Evolutionary conservation across 2,113 vertebrate species (phyloP), one percentile per base, ranked within the genome.

Genomic region (Vicugna pacos): DNA sequence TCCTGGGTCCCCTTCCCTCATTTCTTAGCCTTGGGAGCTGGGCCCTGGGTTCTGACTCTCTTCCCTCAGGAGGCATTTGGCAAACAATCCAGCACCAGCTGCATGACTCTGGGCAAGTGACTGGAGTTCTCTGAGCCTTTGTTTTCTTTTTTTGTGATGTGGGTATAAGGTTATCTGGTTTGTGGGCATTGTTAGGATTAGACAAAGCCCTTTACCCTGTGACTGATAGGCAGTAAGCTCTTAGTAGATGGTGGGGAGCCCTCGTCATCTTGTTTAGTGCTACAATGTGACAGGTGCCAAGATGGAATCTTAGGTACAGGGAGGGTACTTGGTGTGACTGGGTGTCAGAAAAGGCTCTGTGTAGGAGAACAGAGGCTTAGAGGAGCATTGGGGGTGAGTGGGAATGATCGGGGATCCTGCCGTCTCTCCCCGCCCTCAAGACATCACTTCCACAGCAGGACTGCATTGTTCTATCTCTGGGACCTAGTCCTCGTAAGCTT

Each of bases 201-300:
- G 69, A 95, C 79, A 93, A 96, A 97, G 65, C 56, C 82, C n/a
- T 94, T 96, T 81, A 52, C 54, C 54, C 67, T 76, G 22, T 81
- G 79, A 70, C 69, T 95, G 70, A 62, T 26, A 58, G 54, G 60
- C 12, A 54, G 28, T 65, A 81, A 95, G 93, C 80, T 85, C 60
- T 38, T 58, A 16, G 13, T 89, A 93, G 70, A 42, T 88, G 35
- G 19, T 89, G 85, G 48, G 48, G 50, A 89, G 77, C 60, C 32
- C 82, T 83, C 93, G 77, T 96, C 67, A 28, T 93, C 77, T 77
- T 76, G 62, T 26, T 84, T 85, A 73, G 77, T 69, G 17, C 85
- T 93, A 19, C 26, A 77, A 15, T 89, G 35, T 87, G 87, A 92
- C 30, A 38, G 46, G 56, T 86, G 86, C 89, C 35, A 79, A 52